Evolutionary conservation across 1,140 invertebrate genomes (phyloP), one percentile per base, ranked within the genome.

Genomic region (Spodoptera frugiperda): DNA sequence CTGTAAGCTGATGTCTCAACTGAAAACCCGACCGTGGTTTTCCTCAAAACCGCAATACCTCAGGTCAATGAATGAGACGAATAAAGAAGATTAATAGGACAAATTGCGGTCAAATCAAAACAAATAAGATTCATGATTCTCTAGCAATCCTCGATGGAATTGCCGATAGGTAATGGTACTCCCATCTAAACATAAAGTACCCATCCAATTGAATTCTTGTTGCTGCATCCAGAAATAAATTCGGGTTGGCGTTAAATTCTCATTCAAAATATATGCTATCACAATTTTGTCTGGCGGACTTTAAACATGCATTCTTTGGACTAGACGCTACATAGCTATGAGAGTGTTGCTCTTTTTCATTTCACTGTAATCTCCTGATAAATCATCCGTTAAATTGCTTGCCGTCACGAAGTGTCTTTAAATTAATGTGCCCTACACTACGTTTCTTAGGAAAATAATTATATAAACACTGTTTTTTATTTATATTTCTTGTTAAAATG

Each of bases 301-400:
- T 61, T 61, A 61, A 61, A 61, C 57, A 44, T 61, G 33, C 57
- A 61, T 61, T 44, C 57, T 59, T 59, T 14, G n/a, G 33, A 39
- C 5, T 39, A 39, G 33, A 39, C 33, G 12, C 30, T n/a, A 57
- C 8, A 30, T 57, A 14, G 33, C 33, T 39, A 10, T 17, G 51
- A 10, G 51, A 15, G 10, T 53, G 9, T 53, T 53, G 15, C 51
- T 15, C 51, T 17, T 17, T 53, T 53, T 53, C 51, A 17, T 6
- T 17, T 53, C n/a, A 15, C 51, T 17, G 17, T 53, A 17, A 53
- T 53, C n/a, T 53, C n/a, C 17, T 53, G 51, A 19, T 53, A 53
- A 53, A 19, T 53, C 33, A 39, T 8, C 33, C 33, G 33, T 39
- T 8, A 39, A 39, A 39, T 39, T 39, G 33, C 9, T 39, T 10